Evolutionary conservation across 2,888 invertebrate species (phyloP).

Genomic region (Cheiracanthium punctorium): DNA sequence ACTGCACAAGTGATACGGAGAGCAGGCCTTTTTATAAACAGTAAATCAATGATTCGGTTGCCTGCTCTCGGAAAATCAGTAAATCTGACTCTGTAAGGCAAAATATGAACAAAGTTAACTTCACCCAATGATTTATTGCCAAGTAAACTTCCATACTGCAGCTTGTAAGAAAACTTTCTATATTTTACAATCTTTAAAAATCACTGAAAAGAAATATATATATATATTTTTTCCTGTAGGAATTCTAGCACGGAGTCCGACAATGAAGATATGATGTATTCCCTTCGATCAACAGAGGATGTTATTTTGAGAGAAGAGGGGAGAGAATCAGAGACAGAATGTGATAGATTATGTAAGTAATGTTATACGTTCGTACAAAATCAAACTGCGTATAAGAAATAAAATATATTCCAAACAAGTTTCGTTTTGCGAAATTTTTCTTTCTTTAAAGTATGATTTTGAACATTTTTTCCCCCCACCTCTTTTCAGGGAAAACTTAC

Average conservation of each 20-base stretch:
- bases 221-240: conserved; percentile 12
- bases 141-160: no score
- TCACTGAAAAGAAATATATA: no score
- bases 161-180: neutral
- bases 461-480: neutral
- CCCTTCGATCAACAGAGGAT: conserved; percentile 18
- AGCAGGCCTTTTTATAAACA: no score
- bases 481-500: conserved; percentile 57
- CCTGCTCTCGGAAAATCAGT: no score
- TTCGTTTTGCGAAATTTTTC: neutral
- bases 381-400: neutral
- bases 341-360: conserved; percentile 16
- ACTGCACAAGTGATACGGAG: no score
- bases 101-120: no score
- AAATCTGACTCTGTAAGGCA: no score
- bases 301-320: neutral
- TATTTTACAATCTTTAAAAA: no score
- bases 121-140: no score
- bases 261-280: conserved; percentile 20
- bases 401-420: neutral
- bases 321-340: conserved; percentile 18
- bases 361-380: no score
- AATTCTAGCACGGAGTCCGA: conserved; percentile 32
- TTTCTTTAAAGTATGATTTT: neutral
- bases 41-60: no score